phyloP scores from a whole-genome alignment of 1,140 invertebrate species.

The Centruroides vittatus region DNA sequence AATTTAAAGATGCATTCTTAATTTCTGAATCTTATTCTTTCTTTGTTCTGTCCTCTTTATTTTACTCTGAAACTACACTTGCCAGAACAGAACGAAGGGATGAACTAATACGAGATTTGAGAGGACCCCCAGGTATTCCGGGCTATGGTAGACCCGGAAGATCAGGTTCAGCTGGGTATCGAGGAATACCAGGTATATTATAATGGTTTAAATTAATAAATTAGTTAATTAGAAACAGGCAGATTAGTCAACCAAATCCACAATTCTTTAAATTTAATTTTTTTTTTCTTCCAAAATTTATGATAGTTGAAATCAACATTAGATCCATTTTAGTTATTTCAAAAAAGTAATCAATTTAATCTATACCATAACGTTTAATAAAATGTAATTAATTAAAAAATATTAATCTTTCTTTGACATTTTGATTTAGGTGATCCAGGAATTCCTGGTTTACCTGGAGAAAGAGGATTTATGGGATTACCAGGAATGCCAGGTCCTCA shows the following conservation, averaged over 20 bases:
- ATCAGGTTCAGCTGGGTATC: conserved; percentile 27
- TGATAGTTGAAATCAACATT: no score
- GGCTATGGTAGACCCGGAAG: conserved; percentile 31
- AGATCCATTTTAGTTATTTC: no score
- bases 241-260: no score
- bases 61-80: not conserved
- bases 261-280: no score
- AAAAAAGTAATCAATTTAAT: no score
- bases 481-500: conserved; percentile 42
- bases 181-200: conserved; percentile 34
- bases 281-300: no score
- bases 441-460: conserved; percentile 35
- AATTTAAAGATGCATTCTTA: not conserved
- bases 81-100: conserved; percentile 32
- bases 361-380: no score
- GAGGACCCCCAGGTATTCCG: conserved; percentile 35
- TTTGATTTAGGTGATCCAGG: conserved; percentile 35
- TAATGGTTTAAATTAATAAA: no score
- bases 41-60: not conserved
- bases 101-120: conserved; percentile 37
- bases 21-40: not conserved
- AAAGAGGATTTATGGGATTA: conserved; percentile 48
- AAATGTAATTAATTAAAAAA: no score
- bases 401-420: no score
- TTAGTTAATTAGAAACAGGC: no score